Conservation (phyloP, 2,797 vertebrate genomes). For the Pelodytes ibericus region DNA sequence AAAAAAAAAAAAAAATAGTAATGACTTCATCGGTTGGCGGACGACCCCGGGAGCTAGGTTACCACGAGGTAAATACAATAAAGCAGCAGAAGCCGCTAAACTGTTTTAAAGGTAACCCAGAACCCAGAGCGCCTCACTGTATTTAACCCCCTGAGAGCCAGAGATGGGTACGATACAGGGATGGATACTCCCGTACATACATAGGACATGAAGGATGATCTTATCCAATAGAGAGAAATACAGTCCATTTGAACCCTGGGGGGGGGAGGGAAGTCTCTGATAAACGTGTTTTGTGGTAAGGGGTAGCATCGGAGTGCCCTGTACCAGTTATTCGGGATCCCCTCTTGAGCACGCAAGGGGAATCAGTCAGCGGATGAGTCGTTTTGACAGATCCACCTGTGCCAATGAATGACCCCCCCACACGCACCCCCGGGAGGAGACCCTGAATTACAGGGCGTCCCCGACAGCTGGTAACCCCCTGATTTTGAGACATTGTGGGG, state of each 20-base stretch:
- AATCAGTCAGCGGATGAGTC: constrained; percentile 26
- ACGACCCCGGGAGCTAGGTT: not conserved
- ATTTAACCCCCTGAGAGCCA: not conserved
- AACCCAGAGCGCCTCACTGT: not conserved
- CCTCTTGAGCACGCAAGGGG: constrained; percentile 2
- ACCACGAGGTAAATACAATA: constrained; percentile 17
- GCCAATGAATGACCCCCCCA: constrained; percentile 20
- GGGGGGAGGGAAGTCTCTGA: no score
- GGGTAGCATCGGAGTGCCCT: not conserved
- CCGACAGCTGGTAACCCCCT: no score
- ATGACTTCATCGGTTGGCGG: not conserved
- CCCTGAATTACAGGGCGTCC: no score
- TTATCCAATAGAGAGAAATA: no score
- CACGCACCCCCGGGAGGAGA: not conserved
- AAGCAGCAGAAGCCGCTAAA: not conserved
- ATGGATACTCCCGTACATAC: no score
- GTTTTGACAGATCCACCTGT: constrained; percentile 31
- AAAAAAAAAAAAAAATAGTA: not conserved
- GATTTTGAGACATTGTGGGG: no score
- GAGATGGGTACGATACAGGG: no score
- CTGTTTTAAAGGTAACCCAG: not conserved
- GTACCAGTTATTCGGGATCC: not conserved
- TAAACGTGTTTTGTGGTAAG: not conserved
- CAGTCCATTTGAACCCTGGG: no score
- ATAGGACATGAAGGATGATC: not conserved